Evolutionary conservation across 2,113 vertebrate genomes (phyloP), one percentile per base, ranked within the genome.

Genomic region (Seriola rivoliana): DNA sequence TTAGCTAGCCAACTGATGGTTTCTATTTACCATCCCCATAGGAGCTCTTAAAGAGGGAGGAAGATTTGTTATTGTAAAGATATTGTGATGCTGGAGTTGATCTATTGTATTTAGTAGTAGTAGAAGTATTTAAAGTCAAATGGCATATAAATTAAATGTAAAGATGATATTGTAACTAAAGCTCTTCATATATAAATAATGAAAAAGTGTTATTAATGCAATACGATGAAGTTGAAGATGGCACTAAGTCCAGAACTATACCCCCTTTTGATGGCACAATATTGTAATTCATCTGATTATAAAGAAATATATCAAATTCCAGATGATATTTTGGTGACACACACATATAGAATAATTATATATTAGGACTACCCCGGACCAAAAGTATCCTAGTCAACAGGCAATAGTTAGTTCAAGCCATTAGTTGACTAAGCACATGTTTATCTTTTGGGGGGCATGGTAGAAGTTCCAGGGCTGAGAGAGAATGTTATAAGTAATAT

Each of bases 1-100:
- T 94, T 94, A 91, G 87, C 71, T 9, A 57, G 75, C 71, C 71
- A 78, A 85, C 85, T 84, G 82, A 89, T 93, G 93, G 89, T 95
- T 95, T 87, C 82, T 84, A 92, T 95, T 94, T 91, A 81, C 70
- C 32, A 19, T 82, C 86, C 88, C 89, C 85, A 85, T 25, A 85
- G 89, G 83, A 91, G 84, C 85, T 62, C 73, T 75, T 44, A 78
- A 50, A 50, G 78, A 72, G 48, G 29, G 57, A 72, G 54, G 68
- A 77, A 44, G 71, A 74, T n/a, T 12, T 75, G 63, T 73, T 78
- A 48, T 79, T 71, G 40, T 70, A 63, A 52, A 25, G 63, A 81
- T 87, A 48, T 82, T 76, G 78, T 71, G 68, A 87, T 58, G 50
- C 69, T 52, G 34, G 48, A 62, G 65, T 42, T 58, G 23, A 70